phyloP scores from a whole-genome alignment of 35 echinoderm and acorn worm species.

The Apostichopus japonicus region DNA sequence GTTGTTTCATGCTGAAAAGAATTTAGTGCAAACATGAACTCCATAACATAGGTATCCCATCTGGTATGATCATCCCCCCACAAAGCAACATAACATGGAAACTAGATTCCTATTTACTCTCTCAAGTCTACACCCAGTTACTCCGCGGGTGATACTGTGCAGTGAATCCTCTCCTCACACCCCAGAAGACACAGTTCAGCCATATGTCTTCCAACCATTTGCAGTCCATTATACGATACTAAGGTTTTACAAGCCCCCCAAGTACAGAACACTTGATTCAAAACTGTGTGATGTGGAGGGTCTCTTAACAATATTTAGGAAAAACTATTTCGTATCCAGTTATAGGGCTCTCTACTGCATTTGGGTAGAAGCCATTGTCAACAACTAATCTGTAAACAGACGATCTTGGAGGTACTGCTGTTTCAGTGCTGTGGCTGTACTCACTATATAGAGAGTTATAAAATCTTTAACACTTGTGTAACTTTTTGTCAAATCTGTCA shows the following conservation, averaged over 20 bases:
- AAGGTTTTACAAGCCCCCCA: conserved; percentile 1
- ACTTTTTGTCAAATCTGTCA: too few relatives aligned
- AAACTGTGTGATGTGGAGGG: not conserved
- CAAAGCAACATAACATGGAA: conserved; percentile 36
- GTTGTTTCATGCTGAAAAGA: conserved; percentile 33
- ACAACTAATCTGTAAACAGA: too few relatives aligned
- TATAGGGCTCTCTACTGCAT: too few relatives aligned
- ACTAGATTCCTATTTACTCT: conserved; percentile 33
- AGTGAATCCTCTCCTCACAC: not conserved
- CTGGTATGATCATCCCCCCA: not conserved
- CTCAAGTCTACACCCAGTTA: conserved; percentile 35
- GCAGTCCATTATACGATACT: not conserved
- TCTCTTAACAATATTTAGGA: too few relatives aligned
- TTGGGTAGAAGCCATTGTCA: too few relatives aligned
- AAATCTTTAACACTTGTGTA: too few relatives aligned
- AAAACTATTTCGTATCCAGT: too few relatives aligned
- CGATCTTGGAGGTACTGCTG: too few relatives aligned
- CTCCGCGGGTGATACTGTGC: not conserved
- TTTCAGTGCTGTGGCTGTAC: too few relatives aligned
- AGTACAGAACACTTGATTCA: not conserved
- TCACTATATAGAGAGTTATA: too few relatives aligned
- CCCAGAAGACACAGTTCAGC: not conserved
- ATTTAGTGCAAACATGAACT: conserved; percentile 21
- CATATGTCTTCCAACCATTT: not conserved
- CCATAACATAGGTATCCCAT: conserved; percentile 28